Evolutionary conservation across 2,888 invertebrate genomes (phyloP), one percentile per base, ranked within the genome.

Genomic region (Lasius fuliginosus): DNA sequence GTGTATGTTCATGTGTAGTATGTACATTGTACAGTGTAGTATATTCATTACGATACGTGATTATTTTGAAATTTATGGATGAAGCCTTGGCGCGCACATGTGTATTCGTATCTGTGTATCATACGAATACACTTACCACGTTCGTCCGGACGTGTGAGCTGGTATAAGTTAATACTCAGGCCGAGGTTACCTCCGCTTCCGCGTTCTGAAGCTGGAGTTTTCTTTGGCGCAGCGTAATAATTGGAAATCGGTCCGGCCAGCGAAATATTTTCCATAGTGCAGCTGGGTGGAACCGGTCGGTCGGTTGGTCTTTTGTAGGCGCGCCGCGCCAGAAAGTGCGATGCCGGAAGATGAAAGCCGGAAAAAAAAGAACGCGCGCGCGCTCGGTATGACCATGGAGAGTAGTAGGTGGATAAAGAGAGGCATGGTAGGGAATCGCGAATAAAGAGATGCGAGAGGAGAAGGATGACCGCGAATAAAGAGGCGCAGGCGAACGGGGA

Each of bases 161-260:
- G 69, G 3, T 46, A 12, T 42, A 36, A 69, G 36, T 69, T 18
- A 46, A 71, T 62, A 71, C 42, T 36, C 46, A 5, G 42, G 1
- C 6, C 42, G 6, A 46, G 8, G 36, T 69, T 71, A 71, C 33
- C 12, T 69, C 18, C 8, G 46, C 27, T 36, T 69, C 27, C 40
- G 76, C 9, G 42, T 77, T 62, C 30, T n/a, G 56, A 79, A 49
- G 46, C 23, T 9, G 23, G 76, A 74, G 75, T 33, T 36, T 36
- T 58, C 30, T 62, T 58, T 64, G 53, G 62, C 71, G 62, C 82
- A 82, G 69, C 74, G 82, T 86, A 88, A 85, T 85, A 87, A 89
- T 83, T 67, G 65, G 68, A 85, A 88, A 84, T 85, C 83, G 77
- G 68, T 82, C 71, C 42, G 84, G 60, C 74, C 68, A 68, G 81